Percentiles rank a stretch among this genome's conserved stretches.
Conservation (phyloP, 2,888 invertebrate species). For the Ernsta delagoae region DNA sequence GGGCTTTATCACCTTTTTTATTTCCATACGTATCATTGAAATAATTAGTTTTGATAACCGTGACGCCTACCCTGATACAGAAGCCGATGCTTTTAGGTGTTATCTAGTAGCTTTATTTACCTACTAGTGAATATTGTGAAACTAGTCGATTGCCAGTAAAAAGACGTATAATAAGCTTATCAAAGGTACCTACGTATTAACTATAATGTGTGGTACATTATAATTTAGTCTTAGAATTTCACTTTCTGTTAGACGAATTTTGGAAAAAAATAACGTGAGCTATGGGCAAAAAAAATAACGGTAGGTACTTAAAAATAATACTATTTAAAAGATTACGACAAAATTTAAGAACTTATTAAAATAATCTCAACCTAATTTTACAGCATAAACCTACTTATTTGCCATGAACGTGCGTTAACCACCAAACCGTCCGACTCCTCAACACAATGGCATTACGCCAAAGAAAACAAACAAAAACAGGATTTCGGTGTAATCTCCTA, state of each 20-base stretch:
- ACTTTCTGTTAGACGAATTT: no score
- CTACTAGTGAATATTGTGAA: slow-evolving; percentile 63
- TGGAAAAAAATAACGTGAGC: no score
- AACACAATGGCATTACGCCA: slow-evolving; percentile 70
- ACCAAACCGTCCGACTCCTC: slow-evolving; percentile 45
- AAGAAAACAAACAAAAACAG: slow-evolving; percentile 85
- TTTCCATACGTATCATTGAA: slow-evolving; percentile 71
- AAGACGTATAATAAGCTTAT: background rate
- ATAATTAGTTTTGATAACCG: slow-evolving; percentile 77
- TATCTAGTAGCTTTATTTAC: slow-evolving; percentile 72
- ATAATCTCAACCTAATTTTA: background rate
- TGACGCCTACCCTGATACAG: slow-evolving; percentile 76
- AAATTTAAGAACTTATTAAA: no score
- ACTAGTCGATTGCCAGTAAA: slow-evolving; percentile 33
- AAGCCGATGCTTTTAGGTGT: slow-evolving; percentile 75
- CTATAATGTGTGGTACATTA: no score
- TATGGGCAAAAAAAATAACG: no score
- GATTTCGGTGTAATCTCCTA: slow-evolving; percentile 79
- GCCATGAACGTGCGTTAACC: slow-evolving; percentile 46
- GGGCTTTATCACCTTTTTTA: slow-evolving; percentile 62
- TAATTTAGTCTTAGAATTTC: no score
- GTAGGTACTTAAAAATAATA: no score
- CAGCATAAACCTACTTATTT: slow-evolving; percentile 20
- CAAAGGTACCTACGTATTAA: background rate
- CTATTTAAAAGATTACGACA: no score